Percentiles rank a stretch among this genome's conserved stretches.
These are phyloP conservation scores for Mythimna lalbum DNA, from an alignment of 2,888 invertebrate species.

Conservation along the genomic window DNA sequence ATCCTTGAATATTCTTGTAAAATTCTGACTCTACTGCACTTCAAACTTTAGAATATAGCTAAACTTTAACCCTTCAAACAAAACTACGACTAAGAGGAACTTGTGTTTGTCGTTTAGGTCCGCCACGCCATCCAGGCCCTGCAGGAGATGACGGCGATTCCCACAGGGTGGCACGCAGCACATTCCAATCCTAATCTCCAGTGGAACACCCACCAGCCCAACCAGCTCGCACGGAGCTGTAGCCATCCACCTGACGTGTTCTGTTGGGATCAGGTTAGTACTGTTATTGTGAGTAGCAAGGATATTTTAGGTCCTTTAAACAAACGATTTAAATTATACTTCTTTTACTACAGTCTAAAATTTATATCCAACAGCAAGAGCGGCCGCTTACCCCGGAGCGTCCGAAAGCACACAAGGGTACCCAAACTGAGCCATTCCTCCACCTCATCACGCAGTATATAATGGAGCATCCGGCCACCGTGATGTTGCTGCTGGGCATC, in stretches of 20 bases:
- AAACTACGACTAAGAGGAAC: conserved; percentile 4
- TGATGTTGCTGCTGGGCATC: conserved; percentile 93
- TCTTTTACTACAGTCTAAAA: conserved; percentile 4
- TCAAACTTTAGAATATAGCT: conserved; percentile 32
- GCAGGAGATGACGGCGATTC: conserved; percentile 95
- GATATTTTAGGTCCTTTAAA: background rate
- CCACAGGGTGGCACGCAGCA: conserved; percentile 93
- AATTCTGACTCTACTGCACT: conserved; percentile 17
- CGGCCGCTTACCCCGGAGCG: conserved; percentile 83
- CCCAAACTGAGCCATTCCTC: conserved; percentile 92
- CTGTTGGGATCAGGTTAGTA: conserved; percentile 92
- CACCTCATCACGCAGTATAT: conserved; percentile 92
- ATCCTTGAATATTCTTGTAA: conserved; percentile 35
- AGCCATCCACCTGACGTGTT: conserved; percentile 97
- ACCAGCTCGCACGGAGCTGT: conserved; percentile 93
- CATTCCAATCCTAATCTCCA: conserved; percentile 96
- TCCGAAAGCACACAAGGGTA: conserved; percentile 83
- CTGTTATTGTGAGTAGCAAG: background rate
- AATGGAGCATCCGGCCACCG: conserved; percentile 93
- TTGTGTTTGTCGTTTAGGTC: conserved; percentile 88
- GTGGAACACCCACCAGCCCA: conserved; percentile 86
- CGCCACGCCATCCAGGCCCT: conserved; percentile 95
- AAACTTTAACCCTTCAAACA: conserved; percentile 28
- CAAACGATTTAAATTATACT: background rate
- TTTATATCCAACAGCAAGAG: conserved; percentile 77